Evolutionary conservation across 1,140 invertebrate species (phyloP).

Genomic region (Anoplolepis gracilipes): DNA sequence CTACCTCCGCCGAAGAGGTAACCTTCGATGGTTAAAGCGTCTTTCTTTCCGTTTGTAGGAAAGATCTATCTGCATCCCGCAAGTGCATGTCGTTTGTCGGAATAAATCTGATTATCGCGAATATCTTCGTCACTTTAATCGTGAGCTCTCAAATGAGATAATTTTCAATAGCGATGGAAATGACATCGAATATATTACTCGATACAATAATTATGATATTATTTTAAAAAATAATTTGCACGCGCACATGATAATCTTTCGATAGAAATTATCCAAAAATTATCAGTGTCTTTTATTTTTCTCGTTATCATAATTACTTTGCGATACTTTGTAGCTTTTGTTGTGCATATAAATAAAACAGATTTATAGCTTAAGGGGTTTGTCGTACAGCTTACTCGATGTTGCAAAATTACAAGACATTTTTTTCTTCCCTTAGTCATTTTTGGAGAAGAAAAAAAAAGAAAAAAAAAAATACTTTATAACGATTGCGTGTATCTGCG

Average conservation of each 20-base stretch:
- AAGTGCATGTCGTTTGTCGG: conserved; percentile 6
- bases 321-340: too few relatives aligned
- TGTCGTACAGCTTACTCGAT: too few relatives aligned
- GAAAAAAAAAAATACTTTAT: too few relatives aligned
- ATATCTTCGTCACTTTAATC: conserved; percentile 4
- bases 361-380: too few relatives aligned
- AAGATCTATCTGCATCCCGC: conserved; percentile 77
- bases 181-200: neutral
- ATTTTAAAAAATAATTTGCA: too few relatives aligned
- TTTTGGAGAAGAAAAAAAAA: neutral
- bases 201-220: too few relatives aligned
- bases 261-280: too few relatives aligned
- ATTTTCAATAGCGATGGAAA: neutral
- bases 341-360: too few relatives aligned
- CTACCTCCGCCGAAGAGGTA: conserved; percentile 66
- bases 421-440: neutral
- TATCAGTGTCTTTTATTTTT: too few relatives aligned
- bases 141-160: neutral
- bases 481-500: too few relatives aligned
- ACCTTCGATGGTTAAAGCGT: conserved; percentile 58
- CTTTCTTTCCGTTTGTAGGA: neutral
- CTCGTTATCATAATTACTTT: too few relatives aligned
- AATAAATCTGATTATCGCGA: conserved; percentile 61
- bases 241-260: too few relatives aligned
- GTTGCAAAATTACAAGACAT: neutral